Base-by-base conservation (phyloP, 2,113 vertebrate species). In the Chaetops frenatus region DNA sequence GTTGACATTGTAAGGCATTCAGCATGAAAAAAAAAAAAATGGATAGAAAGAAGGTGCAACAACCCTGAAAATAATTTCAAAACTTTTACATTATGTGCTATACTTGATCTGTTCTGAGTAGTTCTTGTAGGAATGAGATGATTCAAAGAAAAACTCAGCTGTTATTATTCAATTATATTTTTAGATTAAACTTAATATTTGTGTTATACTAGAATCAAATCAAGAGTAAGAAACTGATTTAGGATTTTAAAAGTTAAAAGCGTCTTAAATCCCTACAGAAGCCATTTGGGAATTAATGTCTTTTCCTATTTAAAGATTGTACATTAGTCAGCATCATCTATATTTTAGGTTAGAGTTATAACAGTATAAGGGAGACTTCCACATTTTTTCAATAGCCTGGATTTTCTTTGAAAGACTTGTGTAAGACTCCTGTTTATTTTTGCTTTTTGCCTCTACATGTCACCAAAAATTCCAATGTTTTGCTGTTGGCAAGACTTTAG, bases 241-340 rank as follows among this genome's bases (percentile, higher is more conserved):
- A 73, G n/a, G 47, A 91, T 45, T 40, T 94, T 94, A 79, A 87
- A 97, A 81, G 61, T 92, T 94, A 90, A 97, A 95, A 96, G 17
- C 40, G 81, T 94, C 36, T 93, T 86, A 96, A 95, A 86, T 87
- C 33, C 48, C 48, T 58, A 24, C 21, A 79, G 57, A 84, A 50
- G 18, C 15, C 35, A 58, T 54, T 58, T 92, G 78, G 79, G 90
- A 96, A 72, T 15, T 7, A 90, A 85, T 77, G 40, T 82, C 57
- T 94, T 50, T 95, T 95, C 51, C 25, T 94, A 70, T 96, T 95
- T 91, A 62, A 95, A 79, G 29, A 73, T 27, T 29, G 47, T 71
- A 57, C 2, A 17, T 73, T 93, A 95, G 51, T 96, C 62, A 92
- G 44, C n/a, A 93, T 60, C 65, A 95, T 93, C 57, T 95, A 71